Evolutionary conservation across 2,797 vertebrate genomes (phyloP), one percentile per base, ranked within the genome.

Genomic region (Brachymystax lenok): DNA sequence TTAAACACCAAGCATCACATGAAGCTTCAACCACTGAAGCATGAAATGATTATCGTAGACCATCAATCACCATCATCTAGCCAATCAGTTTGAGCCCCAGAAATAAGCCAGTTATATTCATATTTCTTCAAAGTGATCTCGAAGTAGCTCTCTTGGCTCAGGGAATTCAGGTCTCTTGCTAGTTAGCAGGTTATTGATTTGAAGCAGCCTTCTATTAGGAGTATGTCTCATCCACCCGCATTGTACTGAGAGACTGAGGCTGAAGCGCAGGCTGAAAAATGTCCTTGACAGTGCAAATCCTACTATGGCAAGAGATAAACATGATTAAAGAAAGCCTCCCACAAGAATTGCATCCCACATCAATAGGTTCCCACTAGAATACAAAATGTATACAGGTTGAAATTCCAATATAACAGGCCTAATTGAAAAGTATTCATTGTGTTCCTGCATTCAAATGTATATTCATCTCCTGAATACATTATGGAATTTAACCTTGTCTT

Each of bases 1-100:
- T 88, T 89, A 85, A 75, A 79, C 69, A 46, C 87, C 84, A 77
- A 79, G 84, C 87, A 80, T 85, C 80, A 84, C 56, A 7, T 76
- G 85, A 79, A 86, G 77, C 76, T 79, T 71, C 80, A 71, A 76
- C 85, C 66, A 74, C 78, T 10, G 69, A 68, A 69, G 74, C 70
- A n/a, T 73, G n/a, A 77, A 82, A 77, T 79, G 71, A 77, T 83
- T 84, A 82, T 74, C 76, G 74, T 76, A 78, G 75, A 80, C 85
- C 81, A 83, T 89, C 87, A 69, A 67, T 86, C 88, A 79, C 79
- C 74, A 70, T 84, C 74, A 85, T 83, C 82, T 81, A 77, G 21
- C 64, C 75, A 72, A 67, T 81, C 68, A 71, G 71, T 30, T 74
- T 79, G 74, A 73, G 86, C 79, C 82, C 81, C 35, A 71, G 71